Evolutionary conservation across 2,113 vertebrate species (phyloP).

Genomic region (Crotalus viridis): DNA sequence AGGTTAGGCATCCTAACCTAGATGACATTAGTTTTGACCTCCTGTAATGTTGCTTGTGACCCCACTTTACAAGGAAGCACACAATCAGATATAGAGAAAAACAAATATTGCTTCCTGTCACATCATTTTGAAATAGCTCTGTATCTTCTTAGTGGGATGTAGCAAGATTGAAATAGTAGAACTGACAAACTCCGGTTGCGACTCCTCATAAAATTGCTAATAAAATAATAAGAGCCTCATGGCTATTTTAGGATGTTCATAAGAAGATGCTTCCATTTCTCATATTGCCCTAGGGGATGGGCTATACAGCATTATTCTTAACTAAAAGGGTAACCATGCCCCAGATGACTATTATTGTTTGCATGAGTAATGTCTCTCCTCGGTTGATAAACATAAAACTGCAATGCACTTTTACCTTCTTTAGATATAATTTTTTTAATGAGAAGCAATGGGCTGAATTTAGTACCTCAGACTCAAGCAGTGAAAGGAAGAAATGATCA

Average conservation of each 20-base stretch:
- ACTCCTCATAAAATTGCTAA: conserved; percentile 28
- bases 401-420: conserved; percentile 42
- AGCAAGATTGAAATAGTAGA: background rate
- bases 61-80: background rate
- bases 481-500: conserved; percentile 52
- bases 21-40: background rate
- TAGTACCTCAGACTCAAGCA: conserved; percentile 43
- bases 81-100: background rate
- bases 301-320: conserved; percentile 55
- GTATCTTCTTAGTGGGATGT: background rate
- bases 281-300: background rate
- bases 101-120: background rate
- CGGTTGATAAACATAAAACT: conserved; percentile 45
- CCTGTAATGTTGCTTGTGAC: background rate
- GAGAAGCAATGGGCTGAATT: conserved; percentile 44
- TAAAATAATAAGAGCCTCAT: conserved; percentile 37
- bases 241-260: conserved; percentile 46
- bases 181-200: conserved; percentile 37
- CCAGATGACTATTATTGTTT: conserved; percentile 3
- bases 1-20: background rate
- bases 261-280: conserved; percentile 38
- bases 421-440: conserved; percentile 42
- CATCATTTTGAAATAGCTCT: background rate
- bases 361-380: background rate
- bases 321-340: conserved; percentile 47